Evolutionary conservation across 2,888 invertebrate genomes (phyloP).

Genomic region (Chromoteleia sp.): DNA sequence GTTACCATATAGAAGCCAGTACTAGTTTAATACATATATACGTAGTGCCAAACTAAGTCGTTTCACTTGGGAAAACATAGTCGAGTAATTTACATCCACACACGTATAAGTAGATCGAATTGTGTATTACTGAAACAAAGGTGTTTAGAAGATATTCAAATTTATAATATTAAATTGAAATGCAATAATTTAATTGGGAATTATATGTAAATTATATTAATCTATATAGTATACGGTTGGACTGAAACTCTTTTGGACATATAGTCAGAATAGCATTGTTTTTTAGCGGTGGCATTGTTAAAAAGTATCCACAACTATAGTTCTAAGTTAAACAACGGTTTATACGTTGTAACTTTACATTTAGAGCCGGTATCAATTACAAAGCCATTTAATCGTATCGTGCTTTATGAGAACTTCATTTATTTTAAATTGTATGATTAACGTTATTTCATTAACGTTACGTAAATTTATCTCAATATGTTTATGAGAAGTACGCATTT

Average conservation of each 20-base stretch:
- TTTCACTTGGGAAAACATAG: slow-evolving; percentile 13
- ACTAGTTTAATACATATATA: slow-evolving; percentile 10
- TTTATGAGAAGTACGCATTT: too few species aligned
- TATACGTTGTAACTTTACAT: slow-evolving; percentile 12
- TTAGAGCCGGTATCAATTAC: background rate
- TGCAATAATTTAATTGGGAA: too few species aligned
- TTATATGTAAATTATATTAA: too few species aligned
- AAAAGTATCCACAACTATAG: too few species aligned
- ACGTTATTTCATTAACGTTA: too few species aligned
- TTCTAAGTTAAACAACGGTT: too few species aligned
- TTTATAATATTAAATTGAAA: too few species aligned
- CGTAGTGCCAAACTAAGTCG: slow-evolving; percentile 16
- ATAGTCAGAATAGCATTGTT: background rate
- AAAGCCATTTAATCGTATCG: background rate
- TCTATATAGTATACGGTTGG: background rate
- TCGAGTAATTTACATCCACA: slow-evolving; percentile 1
- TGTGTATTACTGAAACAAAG: too few species aligned
- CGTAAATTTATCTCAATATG: too few species aligned
- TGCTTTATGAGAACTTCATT: too few species aligned
- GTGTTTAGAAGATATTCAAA: too few species aligned
- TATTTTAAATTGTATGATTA: too few species aligned
- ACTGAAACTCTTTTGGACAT: background rate
- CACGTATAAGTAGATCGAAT: background rate
- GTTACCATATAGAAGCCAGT: slow-evolving; percentile 6
- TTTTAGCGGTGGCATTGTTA: slow-evolving; percentile 2